phyloP scores from a whole-genome alignment of 1,140 invertebrate species.

The Nebria ingens region DNA sequence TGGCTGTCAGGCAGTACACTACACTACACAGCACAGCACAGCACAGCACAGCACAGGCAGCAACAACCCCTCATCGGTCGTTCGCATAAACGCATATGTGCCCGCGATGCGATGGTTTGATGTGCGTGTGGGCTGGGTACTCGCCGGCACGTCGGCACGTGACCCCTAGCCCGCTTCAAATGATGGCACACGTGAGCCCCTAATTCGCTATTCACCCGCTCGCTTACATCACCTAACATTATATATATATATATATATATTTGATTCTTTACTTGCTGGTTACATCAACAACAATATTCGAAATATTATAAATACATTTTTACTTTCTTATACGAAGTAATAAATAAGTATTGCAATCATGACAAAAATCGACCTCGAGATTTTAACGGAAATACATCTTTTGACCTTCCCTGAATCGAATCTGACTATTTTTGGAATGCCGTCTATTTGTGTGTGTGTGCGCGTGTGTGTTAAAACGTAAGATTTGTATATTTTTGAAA shows the following conservation, averaged over 20 bases:
- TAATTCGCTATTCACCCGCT: constrained; percentile 8
- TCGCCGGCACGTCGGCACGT: neutral
- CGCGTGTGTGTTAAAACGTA: too few species aligned
- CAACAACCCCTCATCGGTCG: too few species aligned
- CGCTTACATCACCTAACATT: neutral
- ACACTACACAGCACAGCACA: neutral
- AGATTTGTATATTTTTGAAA: too few species aligned
- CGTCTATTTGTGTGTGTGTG: too few species aligned
- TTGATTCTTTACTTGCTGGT: neutral
- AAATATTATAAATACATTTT: neutral
- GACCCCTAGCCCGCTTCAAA: neutral
- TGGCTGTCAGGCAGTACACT: neutral
- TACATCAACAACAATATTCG: neutral
- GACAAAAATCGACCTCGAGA: too few species aligned
- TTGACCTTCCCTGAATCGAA: neutral
- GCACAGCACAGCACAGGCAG: neutral
- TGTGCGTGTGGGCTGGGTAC: neutral
- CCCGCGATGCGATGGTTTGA: too few species aligned
- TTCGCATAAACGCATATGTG: too few species aligned
- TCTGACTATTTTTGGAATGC: too few species aligned
- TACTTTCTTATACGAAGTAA: neutral
- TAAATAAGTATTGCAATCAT: too few species aligned
- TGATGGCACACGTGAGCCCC: neutral
- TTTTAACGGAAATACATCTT: neutral
- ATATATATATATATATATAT: neutral